phyloP scores from a whole-genome alignment of 2,797 vertebrate genomes.

The Buceros bicornis region DNA sequence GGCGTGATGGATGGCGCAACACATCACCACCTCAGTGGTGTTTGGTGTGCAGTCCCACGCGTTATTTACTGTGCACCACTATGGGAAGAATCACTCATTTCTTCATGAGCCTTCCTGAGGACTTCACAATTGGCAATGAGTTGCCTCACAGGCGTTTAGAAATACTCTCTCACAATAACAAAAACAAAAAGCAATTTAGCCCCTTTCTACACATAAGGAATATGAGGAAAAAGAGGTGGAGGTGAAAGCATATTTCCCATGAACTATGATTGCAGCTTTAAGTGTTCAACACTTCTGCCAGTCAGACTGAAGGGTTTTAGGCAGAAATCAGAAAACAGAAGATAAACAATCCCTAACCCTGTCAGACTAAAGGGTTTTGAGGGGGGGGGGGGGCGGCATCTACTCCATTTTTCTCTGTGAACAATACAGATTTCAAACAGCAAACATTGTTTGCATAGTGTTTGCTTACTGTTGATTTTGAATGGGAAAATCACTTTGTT shows the following conservation, averaged over 20 bases:
- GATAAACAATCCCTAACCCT: not conserved
- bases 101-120: not conserved
- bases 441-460: not conserved
- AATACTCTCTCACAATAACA: not conserved
- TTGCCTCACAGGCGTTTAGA: not conserved
- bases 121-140: rapidly evolving
- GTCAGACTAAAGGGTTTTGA: not conserved
- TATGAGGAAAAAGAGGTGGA: not conserved
- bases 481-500: not conserved
- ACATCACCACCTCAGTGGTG: rapidly evolving
- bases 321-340: not conserved
- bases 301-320: not conserved
- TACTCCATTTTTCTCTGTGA: not conserved
- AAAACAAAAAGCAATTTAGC: not conserved
- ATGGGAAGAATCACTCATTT: not conserved
- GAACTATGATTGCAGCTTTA: not conserved
- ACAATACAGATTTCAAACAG: not conserved
- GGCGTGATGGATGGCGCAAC: rapidly evolving
- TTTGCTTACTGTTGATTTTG: not conserved
- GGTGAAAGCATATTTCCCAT: not conserved
- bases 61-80: rapidly evolving
- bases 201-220: not conserved
- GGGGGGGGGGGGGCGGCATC: not conserved
- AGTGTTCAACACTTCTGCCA: not conserved
- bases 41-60: rapidly evolving